A percentile compares a stretch with the other conserved stretches of the same genome.
Evolutionary conservation across 2,797 vertebrate species (phyloP).

Genomic region (Crax fasciolata): DNA sequence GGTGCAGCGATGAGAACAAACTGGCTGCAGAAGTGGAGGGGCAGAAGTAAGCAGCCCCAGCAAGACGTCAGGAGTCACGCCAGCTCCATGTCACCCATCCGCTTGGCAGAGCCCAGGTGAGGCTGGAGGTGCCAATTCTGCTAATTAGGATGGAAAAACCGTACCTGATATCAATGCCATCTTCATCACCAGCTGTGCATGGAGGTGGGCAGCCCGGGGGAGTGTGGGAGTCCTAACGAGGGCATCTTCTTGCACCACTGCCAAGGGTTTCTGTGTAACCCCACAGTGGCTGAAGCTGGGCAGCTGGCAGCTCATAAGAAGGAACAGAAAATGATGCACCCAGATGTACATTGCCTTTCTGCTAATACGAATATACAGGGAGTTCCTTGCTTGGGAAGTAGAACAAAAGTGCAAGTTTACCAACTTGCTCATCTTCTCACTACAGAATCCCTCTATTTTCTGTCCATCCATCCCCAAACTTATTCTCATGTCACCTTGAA

Average conservation of each 20-base stretch:
- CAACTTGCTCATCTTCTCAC: background rate
- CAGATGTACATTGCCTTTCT: rapidly evolving
- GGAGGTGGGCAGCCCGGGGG: background rate
- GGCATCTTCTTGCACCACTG: conserved; percentile 1
- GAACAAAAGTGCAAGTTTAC: background rate
- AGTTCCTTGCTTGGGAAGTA: background rate
- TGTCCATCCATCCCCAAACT: background rate
- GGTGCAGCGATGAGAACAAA: background rate
- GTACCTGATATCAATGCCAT: too few relatives aligned
- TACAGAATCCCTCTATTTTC: background rate
- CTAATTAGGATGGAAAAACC: background rate
- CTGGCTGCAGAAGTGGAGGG: background rate
- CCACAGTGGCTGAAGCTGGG: background rate
- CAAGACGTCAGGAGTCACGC: too few relatives aligned
- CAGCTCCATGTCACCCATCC: too few relatives aligned
- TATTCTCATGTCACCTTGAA: background rate
- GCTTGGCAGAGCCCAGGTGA: background rate
- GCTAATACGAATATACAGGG: background rate
- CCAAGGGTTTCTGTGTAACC: background rate
- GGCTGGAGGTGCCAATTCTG: too few relatives aligned
- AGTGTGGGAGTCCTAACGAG: background rate
- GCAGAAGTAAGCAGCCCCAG: conserved; percentile 25
- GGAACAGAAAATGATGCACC: background rate
- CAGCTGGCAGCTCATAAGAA: background rate
- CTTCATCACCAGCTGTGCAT: background rate